phyloP scores from a whole-genome alignment of 2,113 vertebrate genomes.

The Leiothrix lutea region DNA sequence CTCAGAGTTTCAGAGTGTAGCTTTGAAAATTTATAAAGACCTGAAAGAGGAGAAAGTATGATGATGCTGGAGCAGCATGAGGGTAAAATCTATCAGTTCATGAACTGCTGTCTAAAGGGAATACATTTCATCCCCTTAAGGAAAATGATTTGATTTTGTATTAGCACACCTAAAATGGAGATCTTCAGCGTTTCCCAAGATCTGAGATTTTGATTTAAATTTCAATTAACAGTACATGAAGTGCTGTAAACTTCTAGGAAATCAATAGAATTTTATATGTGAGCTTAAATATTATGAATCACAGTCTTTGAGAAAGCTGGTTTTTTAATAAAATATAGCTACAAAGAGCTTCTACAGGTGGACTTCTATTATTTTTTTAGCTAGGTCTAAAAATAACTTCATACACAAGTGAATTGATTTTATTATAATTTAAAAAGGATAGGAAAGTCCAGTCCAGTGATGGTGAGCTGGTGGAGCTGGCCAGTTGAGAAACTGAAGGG shows the following conservation, averaged over 20 bases:
- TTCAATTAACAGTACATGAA: background rate
- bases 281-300: background rate
- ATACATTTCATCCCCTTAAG: background rate
- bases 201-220: background rate
- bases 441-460: background rate
- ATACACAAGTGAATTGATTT: background rate
- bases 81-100: background rate
- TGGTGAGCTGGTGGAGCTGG: background rate
- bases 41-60: background rate
- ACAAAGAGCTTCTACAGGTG: background rate
- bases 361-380: background rate
- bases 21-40: background rate
- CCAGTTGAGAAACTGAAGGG: slow-evolving; percentile 27
- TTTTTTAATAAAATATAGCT: background rate
- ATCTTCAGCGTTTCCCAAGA: background rate
- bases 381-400: background rate
- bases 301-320: background rate
- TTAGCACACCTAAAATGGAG: background rate
- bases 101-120: background rate
- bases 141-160: background rate
- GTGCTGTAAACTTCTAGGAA: background rate
- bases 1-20: background rate
- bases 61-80: background rate
- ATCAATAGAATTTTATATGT: background rate
- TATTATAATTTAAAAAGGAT: background rate